These are phyloP conservation scores for Troides oblongomaculatus DNA, from an alignment of 2,888 invertebrate genomes.

Conservation along the genomic window DNA sequence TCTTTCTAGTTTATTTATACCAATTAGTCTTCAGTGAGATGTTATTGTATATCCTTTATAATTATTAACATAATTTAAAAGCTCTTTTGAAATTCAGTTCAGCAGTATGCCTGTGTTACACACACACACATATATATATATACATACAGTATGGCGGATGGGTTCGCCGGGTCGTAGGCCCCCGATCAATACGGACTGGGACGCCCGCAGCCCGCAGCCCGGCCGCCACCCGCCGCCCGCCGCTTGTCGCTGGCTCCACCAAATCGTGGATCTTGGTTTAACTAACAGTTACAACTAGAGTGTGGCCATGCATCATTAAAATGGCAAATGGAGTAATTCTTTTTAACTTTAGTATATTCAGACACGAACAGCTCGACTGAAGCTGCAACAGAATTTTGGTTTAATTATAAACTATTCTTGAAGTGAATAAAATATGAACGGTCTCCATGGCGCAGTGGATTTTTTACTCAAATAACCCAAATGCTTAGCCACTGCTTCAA, in stretches of 20 bases:
- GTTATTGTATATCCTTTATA: not conserved
- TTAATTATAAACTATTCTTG: no score
- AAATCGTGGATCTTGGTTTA: conserved; percentile 8
- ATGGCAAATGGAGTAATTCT: no score
- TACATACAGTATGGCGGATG: not conserved
- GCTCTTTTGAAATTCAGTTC: conserved; percentile 17
- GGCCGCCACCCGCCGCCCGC: not conserved
- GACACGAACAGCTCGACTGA: no score
- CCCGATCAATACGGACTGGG: conserved; percentile 27
- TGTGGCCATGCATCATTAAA: not conserved
- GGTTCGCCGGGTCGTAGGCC: conserved; percentile 20
- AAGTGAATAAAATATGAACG: no score
- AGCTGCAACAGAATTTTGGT: no score
- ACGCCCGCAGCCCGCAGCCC: not conserved
- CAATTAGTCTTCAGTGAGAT: no score
- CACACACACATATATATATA: not conserved
- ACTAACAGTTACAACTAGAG: conserved; percentile 1
- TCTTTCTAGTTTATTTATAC: no score
- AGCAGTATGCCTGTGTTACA: not conserved
- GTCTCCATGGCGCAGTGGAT: no score
- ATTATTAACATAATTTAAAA: not conserved
- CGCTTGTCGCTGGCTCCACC: not conserved
- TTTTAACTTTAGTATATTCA: no score
- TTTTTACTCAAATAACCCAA: no score
- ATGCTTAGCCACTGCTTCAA: no score